Evolutionary conservation across 2,888 invertebrate species (phyloP).

Genomic region (Tubulanus polymorphus): DNA sequence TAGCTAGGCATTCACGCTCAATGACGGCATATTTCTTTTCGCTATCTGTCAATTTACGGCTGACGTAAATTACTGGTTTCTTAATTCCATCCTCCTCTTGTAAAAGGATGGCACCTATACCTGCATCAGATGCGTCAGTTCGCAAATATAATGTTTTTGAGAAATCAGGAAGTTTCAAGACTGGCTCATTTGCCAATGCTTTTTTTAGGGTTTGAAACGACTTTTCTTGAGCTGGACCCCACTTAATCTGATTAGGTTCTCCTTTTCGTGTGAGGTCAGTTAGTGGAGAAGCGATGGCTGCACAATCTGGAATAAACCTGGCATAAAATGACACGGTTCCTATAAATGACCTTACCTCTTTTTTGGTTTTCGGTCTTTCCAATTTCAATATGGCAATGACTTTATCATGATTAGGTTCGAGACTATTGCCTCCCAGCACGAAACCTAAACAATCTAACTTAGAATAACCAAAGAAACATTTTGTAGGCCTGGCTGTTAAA

Average conservation of each 20-base stretch:
- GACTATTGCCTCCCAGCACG: slow-evolving; percentile 2
- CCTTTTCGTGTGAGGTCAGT: slow-evolving; percentile 15
- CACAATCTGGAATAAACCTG: slow-evolving; percentile 15
- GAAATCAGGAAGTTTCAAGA: slow-evolving; percentile 17
- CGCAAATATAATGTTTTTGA: slow-evolving; percentile 13
- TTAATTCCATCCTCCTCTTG: slow-evolving; percentile 18
- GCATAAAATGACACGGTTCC: slow-evolving; percentile 19
- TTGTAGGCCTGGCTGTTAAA: slow-evolving; percentile 20
- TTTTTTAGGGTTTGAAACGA: slow-evolving; percentile 14
- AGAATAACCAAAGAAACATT: slow-evolving; percentile 9
- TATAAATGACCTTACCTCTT: slow-evolving; percentile 17
- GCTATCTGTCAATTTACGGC: slow-evolving; percentile 17
- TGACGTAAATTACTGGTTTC: slow-evolving; percentile 21
- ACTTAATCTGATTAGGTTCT: slow-evolving; percentile 14
- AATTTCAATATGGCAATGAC: slow-evolving; percentile 9
- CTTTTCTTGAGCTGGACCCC: slow-evolving; percentile 9
- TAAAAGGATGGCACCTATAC: slow-evolving; percentile 19
- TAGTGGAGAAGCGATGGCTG: slow-evolving; percentile 16
- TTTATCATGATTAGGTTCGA: slow-evolving; percentile 12
- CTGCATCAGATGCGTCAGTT: slow-evolving; percentile 22
- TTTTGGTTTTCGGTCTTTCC: slow-evolving; percentile 16
- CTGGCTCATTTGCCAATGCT: slow-evolving; percentile 8
- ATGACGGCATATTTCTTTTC: slow-evolving; percentile 21
- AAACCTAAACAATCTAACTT: slow-evolving; percentile 8
- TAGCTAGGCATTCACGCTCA: slow-evolving; percentile 22